Conservation (phyloP, 1,140 invertebrate species). For the Drosophila ambigua region DNA sequence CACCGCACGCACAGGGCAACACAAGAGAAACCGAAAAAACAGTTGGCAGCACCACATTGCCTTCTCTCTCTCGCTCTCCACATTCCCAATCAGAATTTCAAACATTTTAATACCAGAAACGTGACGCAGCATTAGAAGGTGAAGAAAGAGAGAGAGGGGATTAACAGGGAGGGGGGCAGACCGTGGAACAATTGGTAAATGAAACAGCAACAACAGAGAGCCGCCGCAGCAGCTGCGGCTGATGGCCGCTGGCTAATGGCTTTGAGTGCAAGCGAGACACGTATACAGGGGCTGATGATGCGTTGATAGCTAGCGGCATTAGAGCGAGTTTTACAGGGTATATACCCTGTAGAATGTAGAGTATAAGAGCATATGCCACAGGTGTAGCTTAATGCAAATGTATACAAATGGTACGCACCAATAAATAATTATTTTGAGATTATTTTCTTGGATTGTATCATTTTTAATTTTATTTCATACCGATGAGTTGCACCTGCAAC, state of each 20-base stretch:
- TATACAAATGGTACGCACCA: too few species aligned
- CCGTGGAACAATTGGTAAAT: constrained; percentile 54
- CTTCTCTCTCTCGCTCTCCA: not conserved
- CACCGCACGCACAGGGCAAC: constrained; percentile 29
- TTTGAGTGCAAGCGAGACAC: too few species aligned
- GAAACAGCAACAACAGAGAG: constrained; percentile 40
- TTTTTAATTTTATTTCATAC: too few species aligned
- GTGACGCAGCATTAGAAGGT: constrained; percentile 61
- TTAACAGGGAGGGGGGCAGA: not conserved
- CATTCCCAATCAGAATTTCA: constrained; percentile 71
- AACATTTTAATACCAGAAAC: constrained; percentile 70
- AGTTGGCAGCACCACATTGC: constrained; percentile 48
- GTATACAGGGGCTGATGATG: not conserved
- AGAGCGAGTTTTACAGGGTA: constrained; percentile 41
- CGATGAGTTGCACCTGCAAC: too few species aligned
- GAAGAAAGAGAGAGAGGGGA: constrained; percentile 10
- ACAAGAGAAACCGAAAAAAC: constrained; percentile 42
- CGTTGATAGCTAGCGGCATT: constrained; percentile 34
- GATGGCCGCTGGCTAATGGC: too few species aligned
- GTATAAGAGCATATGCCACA: too few species aligned
- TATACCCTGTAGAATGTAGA: too few species aligned
- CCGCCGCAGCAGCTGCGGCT: too few species aligned
- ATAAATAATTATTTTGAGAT: too few species aligned
- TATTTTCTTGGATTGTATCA: too few species aligned
- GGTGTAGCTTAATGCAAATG: too few species aligned